Base-by-base conservation (phyloP, 53 echinoderm and acorn worm species). In the Echinometra lucunter region DNA sequence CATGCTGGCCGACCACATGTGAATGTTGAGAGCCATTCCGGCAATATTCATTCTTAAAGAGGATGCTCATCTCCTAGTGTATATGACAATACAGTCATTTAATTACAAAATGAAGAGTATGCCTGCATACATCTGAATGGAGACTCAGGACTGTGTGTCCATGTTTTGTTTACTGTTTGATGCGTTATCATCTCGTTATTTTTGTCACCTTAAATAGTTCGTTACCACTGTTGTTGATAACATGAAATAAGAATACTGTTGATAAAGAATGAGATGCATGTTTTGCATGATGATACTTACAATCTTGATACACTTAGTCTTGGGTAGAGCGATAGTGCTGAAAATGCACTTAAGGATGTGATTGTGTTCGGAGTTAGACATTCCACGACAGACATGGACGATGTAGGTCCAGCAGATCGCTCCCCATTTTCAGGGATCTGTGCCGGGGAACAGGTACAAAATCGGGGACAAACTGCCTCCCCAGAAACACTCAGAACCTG, bases 231-330 rank as follows among this genome's bases (percentile, higher is more conserved):
- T n/a, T n/a, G n/a, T n/a, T n/a, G n/a, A n/a, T n/a, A n/a, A n/a
- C n/a, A n/a, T n/a, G n/a, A n/a, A n/a, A n/a, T n/a, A n/a, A n/a
- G n/a, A 5, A 63, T 25, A 21, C 21, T 19, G 5, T 60, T 2
- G 21, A 60, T 58, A 13, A 78, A 78, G 19, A 15, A 19, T 6
- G 42, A 78, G 72, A 32, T 28, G 0, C 72, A 72, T 72, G 72
- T 30, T 16, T 63, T 69, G 32, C 69, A 1, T 78, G 78, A 74
- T 74, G n/a, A 42, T 78, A 78, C 78, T 78, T 78, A 78, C 78
- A 78, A 16, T 78, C 21, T 78, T 18, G 78, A 78, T 78, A 78
- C 42, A 78, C 78, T 42, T 21, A 78, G 7, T 42, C 78, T 78
- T 21, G 42, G 78, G 28, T 78, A 78, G 42, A 40, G 78, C 16